These are phyloP conservation scores for Macrotrachela quadricornifera DNA, from an alignment of 1,140 invertebrate genomes.

Conservation along the genomic window DNA sequence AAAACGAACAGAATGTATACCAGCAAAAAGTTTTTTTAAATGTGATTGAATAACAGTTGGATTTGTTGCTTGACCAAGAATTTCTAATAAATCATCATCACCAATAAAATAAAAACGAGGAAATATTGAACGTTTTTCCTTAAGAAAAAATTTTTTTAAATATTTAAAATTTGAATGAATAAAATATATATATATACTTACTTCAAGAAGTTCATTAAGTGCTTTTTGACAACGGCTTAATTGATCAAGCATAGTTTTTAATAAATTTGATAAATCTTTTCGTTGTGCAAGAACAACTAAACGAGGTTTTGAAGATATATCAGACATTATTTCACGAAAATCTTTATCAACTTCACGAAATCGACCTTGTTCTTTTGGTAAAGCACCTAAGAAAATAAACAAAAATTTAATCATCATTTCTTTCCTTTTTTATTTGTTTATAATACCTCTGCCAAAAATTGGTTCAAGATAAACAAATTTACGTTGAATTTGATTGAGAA, in stretches of 20 bases:
- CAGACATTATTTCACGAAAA: constrained; percentile 37
- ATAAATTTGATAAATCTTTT: constrained; percentile 46
- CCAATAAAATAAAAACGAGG: constrained; percentile 86
- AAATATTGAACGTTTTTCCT: constrained; percentile 78
- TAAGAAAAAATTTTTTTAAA: constrained; percentile 16
- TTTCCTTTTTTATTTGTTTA: too few species aligned
- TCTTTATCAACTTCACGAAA: constrained; percentile 76
- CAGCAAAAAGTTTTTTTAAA: constrained; percentile 79
- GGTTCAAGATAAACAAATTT: constrained; percentile 97
- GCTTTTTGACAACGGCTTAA: constrained; percentile 73
- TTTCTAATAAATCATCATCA: constrained; percentile 80
- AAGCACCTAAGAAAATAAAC: too few species aligned
- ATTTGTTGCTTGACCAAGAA: constrained; percentile 62
- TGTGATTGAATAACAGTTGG: constrained; percentile 67
- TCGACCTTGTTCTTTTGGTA: constrained; percentile 52
- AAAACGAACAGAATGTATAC: constrained; percentile 55
- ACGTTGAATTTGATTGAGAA: constrained; percentile 57
- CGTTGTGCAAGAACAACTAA: constrained; percentile 57
- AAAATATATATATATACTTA: constrained; percentile 22
- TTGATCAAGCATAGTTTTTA: constrained; percentile 62
- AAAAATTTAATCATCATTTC: too few species aligned
- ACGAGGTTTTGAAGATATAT: constrained; percentile 51
- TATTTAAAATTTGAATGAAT: neutral
- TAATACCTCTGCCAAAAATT: constrained; percentile 68
- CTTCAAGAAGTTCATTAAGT: constrained; percentile 77